phyloP scores from a whole-genome alignment of 1,140 invertebrate genomes.

The Arctopsyche grandis region DNA sequence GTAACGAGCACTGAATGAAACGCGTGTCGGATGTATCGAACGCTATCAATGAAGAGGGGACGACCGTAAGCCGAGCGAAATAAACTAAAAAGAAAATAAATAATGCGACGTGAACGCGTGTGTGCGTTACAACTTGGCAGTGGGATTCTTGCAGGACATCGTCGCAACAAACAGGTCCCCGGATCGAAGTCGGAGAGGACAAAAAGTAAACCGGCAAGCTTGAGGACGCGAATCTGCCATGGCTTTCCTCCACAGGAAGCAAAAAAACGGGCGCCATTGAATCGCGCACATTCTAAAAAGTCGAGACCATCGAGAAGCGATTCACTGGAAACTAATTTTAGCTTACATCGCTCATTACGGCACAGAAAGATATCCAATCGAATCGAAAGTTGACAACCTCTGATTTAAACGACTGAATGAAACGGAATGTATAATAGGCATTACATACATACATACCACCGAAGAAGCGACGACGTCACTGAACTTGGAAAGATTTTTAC shows the following conservation, averaged over 20 bases:
- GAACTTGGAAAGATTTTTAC: constrained; percentile 11
- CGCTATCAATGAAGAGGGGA: constrained; percentile 47
- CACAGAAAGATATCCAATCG: background rate
- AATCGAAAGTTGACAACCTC: constrained; percentile 6
- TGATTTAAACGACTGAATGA: constrained; percentile 35
- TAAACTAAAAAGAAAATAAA: constrained; percentile 4
- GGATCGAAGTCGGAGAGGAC: background rate
- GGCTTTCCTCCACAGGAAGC: constrained; percentile 1
- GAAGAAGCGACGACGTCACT: constrained; percentile 24
- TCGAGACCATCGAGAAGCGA: constrained; percentile 20
- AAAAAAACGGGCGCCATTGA: constrained; percentile 40
- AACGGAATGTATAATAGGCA: constrained; percentile 11
- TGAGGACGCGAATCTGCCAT: constrained; percentile 17
- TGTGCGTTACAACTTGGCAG: constrained; percentile 8
- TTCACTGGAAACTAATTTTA: background rate
- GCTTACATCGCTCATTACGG: background rate
- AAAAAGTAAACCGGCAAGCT: constrained; percentile 25
- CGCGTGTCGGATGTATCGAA: constrained; percentile 43
- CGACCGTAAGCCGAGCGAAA: background rate
- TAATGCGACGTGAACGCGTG: background rate
- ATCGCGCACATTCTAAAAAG: constrained; percentile 20
- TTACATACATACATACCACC: too few species aligned
- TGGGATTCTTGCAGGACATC: constrained; percentile 21
- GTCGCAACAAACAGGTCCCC: constrained; percentile 24
- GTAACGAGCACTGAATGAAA: constrained; percentile 46